Conservation (phyloP, 92 coral and sea anemone species). For the Epizoanthus fatuus region DNA sequence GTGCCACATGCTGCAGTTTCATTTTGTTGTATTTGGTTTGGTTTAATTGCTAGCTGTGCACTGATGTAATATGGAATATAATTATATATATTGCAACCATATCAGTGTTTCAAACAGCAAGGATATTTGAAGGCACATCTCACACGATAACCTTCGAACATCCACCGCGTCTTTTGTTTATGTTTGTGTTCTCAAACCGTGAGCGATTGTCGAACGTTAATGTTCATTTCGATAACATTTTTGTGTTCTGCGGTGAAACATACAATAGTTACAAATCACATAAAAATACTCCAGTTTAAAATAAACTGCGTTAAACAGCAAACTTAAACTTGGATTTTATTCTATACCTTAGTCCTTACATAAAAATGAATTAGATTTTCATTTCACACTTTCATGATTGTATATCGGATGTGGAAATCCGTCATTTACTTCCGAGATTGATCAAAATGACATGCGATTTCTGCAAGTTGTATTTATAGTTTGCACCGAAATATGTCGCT, state of each 20-base stretch:
- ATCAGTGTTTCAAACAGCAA: too few relatives aligned
- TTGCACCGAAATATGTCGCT: background rate
- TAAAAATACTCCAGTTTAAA: background rate
- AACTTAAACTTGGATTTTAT: background rate
- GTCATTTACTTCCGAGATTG: slow-evolving; percentile 38
- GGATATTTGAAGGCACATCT: background rate
- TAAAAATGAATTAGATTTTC: background rate
- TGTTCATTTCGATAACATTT: slow-evolving; percentile 12
- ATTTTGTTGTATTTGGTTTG: too few relatives aligned
- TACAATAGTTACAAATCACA: background rate
- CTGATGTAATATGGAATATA: too few relatives aligned
- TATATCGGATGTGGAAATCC: slow-evolving; percentile 25
- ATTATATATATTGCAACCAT: too few relatives aligned
- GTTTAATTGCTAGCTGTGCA: too few relatives aligned
- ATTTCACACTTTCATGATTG: background rate
- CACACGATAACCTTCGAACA: background rate
- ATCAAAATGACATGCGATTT: slow-evolving; percentile 14
- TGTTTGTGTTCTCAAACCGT: slow-evolving; percentile 48
- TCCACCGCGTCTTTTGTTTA: background rate
- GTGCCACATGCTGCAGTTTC: too few relatives aligned
- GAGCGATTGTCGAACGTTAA: slow-evolving; percentile 31
- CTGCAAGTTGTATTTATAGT: slow-evolving; percentile 23
- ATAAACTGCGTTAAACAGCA: background rate
- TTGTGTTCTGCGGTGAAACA: background rate
- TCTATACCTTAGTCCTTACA: background rate